A percentile compares a stretch with the other conserved stretches of the same genome.
Conservation (phyloP, 2,797 vertebrate species). For the Syndactyla subalaris region DNA sequence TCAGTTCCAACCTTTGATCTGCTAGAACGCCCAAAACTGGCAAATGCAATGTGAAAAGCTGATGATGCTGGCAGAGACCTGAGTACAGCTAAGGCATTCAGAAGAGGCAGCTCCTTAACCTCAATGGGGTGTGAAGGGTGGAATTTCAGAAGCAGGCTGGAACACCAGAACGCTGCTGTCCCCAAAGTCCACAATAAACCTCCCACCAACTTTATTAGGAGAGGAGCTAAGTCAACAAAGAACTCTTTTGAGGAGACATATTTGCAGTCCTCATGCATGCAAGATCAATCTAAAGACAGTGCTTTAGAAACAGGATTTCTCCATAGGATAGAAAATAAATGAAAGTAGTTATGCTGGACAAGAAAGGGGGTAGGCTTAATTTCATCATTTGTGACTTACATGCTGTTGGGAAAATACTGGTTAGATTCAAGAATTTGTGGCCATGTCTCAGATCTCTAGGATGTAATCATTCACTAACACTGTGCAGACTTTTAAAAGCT, state of each 20-base stretch:
- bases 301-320: not conserved
- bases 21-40: not conserved
- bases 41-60: not conserved
- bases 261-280: not conserved
- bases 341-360: not conserved
- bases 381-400: not conserved
- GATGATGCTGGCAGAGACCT: not conserved
- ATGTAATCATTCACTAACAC: not conserved
- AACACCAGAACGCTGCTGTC: not conserved
- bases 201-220: not conserved
- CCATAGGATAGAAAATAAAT: not conserved
- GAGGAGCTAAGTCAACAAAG: not conserved
- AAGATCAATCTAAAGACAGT: not conserved
- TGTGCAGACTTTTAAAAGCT: not conserved
- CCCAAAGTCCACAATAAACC: not conserved
- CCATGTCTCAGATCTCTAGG: not conserved
- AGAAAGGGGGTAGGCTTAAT: not conserved
- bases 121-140: not conserved
- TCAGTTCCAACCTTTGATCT: not conserved
- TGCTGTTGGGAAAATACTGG: not conserved
- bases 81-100: not conserved
- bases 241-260: not conserved
- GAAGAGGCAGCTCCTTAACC: conserved; percentile 13
- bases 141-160: conserved; percentile 6
- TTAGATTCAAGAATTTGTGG: not conserved